These are phyloP conservation scores for Nomada fucata DNA, from an alignment of 2,888 invertebrate species.

Conservation along the genomic window DNA sequence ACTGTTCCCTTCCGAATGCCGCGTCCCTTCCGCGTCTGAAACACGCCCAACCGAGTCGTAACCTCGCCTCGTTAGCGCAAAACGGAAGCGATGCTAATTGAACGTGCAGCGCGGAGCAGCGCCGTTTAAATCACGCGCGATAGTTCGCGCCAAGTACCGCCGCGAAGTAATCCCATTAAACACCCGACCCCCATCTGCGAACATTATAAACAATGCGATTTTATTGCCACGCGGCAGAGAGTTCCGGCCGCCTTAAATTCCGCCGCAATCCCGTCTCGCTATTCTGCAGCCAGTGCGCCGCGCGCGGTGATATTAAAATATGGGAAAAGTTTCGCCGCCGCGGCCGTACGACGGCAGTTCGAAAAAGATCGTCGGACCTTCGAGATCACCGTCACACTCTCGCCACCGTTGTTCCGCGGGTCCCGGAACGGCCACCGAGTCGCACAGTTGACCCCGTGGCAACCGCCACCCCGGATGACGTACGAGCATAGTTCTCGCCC, in stretches of 20 bases:
- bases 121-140: not conserved
- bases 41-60: not conserved
- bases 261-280: not conserved
- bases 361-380: constrained; percentile 38
- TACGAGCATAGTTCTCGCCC: constrained; percentile 78
- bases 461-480: constrained; percentile 70
- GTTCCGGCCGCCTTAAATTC: not conserved
- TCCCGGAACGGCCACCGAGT: constrained; percentile 74
- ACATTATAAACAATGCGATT: not conserved
- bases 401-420: constrained; percentile 72
- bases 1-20: too few species aligned
- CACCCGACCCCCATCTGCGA: not conserved
- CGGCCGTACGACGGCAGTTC: not conserved
- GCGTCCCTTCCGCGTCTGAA: too few species aligned
- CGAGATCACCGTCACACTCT: constrained; percentile 55
- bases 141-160: not conserved
- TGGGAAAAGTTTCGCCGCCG: constrained; percentile 22
- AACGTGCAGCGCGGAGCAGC: not conserved
- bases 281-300: not conserved
- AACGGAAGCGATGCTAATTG: not conserved
- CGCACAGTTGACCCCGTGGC: constrained; percentile 74
- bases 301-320: constrained; percentile 34
- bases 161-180: not conserved
- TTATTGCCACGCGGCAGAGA: not conserved
- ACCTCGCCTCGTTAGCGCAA: not conserved